These are phyloP conservation scores for Trachymyrmex cornetzi DNA, from an alignment of 1,140 invertebrate species.

Conservation along the genomic window DNA sequence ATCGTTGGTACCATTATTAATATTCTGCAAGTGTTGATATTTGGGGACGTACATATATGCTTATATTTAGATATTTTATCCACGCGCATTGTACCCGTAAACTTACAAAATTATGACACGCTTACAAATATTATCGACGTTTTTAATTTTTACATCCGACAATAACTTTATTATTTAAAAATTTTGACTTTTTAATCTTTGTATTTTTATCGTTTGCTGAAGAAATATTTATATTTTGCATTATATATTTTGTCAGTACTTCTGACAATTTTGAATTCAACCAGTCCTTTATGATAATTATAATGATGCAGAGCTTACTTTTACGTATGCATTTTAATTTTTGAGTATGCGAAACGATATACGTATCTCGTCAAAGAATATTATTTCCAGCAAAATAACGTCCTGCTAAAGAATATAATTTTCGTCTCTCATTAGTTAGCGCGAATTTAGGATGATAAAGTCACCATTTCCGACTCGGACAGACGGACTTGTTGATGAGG, in stretches of 20 bases:
- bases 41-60: not conserved
- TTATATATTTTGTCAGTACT: not conserved
- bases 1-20: slow-evolving; percentile 55
- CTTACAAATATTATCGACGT: not conserved
- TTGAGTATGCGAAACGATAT: slow-evolving; percentile 11
- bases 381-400: slow-evolving; percentile 22
- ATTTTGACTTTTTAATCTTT: not conserved
- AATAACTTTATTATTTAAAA: slow-evolving; percentile 24
- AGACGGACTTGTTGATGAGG: slow-evolving; percentile 63
- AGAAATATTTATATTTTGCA: slow-evolving; percentile 2
- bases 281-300: slow-evolving; percentile 53
- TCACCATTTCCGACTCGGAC: slow-evolving; percentile 61
- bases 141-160: slow-evolving; percentile 14
- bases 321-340: slow-evolving; percentile 47
- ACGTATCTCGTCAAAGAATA: slow-evolving; percentile 27
- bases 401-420: slow-evolving; percentile 51
- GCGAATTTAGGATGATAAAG: slow-evolving; percentile 59
- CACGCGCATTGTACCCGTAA: slow-evolving; percentile 11
- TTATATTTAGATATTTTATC: slow-evolving; percentile 41
- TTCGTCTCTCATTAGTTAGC: slow-evolving; percentile 56
- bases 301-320: slow-evolving; percentile 34
- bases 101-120: slow-evolving; percentile 32
- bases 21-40: slow-evolving; percentile 50
- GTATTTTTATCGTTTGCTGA: not conserved
- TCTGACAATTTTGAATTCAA: slow-evolving; percentile 45